Evolutionary conservation across 2,888 invertebrate species (phyloP).

Genomic region (Pycnomerus fuliginosus): DNA sequence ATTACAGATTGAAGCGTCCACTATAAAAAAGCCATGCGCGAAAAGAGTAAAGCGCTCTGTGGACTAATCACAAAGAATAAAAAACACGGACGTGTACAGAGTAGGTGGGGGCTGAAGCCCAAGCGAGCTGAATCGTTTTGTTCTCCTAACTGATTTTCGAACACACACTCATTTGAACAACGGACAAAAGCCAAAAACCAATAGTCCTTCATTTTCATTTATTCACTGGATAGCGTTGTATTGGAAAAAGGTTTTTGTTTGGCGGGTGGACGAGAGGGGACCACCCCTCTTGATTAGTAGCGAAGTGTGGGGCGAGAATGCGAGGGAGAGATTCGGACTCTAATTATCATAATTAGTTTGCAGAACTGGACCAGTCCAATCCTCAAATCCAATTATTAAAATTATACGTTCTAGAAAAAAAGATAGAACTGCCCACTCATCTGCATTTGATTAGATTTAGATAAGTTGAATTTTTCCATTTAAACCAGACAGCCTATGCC

Average conservation of each 20-base stretch:
- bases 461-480: no score
- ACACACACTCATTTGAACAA: slow-evolving; percentile 49
- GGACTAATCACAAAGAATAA: slow-evolving; percentile 55
- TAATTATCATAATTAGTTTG: slow-evolving; percentile 51
- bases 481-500: no score
- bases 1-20: slow-evolving; percentile 54
- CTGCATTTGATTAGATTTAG: no score
- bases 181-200: slow-evolving; percentile 56
- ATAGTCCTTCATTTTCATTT: slow-evolving; percentile 56
- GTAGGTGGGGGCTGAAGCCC: slow-evolving; percentile 27
- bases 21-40: slow-evolving; percentile 54
- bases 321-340: slow-evolving; percentile 36
- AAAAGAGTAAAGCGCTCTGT: slow-evolving; percentile 53
- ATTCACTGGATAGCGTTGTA: slow-evolving; percentile 53
- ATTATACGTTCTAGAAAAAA: no score
- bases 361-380: no score
- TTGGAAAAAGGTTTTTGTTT: slow-evolving; percentile 54
- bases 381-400: no score
- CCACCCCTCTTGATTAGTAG: slow-evolving; percentile 43
- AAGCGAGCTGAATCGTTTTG: slow-evolving; percentile 45
- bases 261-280: slow-evolving; percentile 38
- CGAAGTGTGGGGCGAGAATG: slow-evolving; percentile 37
- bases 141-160: slow-evolving; percentile 54
- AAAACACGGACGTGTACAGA: slow-evolving; percentile 50
- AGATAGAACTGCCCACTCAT: no score